Conservation (phyloP, 2,888 invertebrate genomes). For the Drosophila mettleri region DNA sequence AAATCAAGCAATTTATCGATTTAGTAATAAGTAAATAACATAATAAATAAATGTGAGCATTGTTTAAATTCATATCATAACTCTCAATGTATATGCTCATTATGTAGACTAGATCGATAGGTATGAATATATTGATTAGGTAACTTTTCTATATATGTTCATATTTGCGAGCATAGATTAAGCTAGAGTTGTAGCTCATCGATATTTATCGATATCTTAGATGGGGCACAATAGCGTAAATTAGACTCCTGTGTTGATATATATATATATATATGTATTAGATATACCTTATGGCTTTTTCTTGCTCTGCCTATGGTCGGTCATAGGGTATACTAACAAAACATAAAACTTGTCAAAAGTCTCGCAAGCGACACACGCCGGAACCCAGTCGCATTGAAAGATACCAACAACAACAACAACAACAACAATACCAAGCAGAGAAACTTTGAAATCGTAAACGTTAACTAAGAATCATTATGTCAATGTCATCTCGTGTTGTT, state of each 20-base stretch:
- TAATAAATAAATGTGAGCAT: no score
- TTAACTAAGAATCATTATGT: constrained; percentile 77
- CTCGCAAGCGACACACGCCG: constrained; percentile 61
- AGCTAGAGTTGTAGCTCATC: not conserved
- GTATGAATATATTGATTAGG: not conserved
- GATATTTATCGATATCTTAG: not conserved
- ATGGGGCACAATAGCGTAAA: not conserved
- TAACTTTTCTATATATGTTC: not conserved
- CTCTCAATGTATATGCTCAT: no score
- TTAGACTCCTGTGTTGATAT: not conserved
- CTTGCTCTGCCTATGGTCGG: not conserved
- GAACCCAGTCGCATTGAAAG: constrained; percentile 53
- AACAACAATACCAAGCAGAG: constrained; percentile 14
- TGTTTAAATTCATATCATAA: no score
- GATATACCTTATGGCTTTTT: no score
- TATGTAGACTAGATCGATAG: not conserved
- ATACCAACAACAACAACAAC: constrained; percentile 29
- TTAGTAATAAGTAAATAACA: no score
- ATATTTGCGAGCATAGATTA: no score
- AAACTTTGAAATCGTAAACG: constrained; percentile 64
- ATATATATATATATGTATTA: no score
- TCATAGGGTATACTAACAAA: constrained; percentile 22
- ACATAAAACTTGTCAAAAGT: constrained; percentile 60
- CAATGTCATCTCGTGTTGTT: constrained; percentile 69
- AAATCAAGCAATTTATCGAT: no score